These are phyloP conservation scores for Raphicerus campestris DNA, from an alignment of 2,113 vertebrate species.

Conservation along the genomic window DNA sequence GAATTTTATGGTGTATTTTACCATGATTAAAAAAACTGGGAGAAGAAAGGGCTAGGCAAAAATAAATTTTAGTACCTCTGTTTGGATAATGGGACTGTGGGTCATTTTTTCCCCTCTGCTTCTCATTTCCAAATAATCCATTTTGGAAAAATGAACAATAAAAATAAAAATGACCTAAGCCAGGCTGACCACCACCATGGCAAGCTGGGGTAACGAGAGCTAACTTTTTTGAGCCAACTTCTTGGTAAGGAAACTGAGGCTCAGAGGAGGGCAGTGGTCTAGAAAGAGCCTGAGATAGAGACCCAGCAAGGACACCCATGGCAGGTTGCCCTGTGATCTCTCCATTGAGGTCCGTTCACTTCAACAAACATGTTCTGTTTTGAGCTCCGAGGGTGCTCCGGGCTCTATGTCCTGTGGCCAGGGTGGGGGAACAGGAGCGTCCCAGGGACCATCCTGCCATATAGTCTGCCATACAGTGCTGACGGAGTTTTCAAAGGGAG, in stretches of 20 bases:
- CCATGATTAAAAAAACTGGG: neutral
- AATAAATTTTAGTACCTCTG: neutral
- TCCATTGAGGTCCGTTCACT: neutral
- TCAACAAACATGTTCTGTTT: neutral
- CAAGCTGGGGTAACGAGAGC: neutral
- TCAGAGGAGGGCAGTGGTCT: neutral
- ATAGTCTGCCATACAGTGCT: neutral
- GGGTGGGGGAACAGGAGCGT: neutral
- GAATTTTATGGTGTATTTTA: neutral
- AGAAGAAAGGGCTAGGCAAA: neutral
- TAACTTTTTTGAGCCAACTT: neutral
- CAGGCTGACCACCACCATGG: neutral
- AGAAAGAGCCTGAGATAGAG: neutral
- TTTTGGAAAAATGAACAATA: neutral
- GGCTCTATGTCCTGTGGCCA: neutral
- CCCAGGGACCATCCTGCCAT: neutral
- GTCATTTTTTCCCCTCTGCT: neutral
- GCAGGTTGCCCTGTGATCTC: neutral
- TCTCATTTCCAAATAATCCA: neutral
- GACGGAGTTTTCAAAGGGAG: neutral
- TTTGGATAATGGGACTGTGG: neutral
- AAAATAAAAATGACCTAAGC: neutral
- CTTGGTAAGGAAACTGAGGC: neutral
- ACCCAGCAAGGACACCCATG: neutral
- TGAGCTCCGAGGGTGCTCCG: neutral